phyloP scores from a whole-genome alignment of 2,797 vertebrate species.

The Myiotriccus ornatus region DNA sequence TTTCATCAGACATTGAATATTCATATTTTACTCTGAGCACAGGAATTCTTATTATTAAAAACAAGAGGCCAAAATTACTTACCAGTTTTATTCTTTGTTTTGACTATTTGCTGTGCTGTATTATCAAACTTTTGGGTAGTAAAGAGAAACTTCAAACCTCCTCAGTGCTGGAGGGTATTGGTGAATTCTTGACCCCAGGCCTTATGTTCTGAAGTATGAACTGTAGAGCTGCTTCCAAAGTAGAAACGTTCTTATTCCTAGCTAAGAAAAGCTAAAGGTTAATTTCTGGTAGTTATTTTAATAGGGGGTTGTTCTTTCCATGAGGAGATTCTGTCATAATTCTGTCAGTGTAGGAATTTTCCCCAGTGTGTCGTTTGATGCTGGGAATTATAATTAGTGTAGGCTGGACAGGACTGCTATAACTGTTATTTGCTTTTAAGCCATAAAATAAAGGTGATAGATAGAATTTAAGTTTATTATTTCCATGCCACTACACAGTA shows the following conservation, averaged over 20 bases:
- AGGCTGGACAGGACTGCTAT: neutral
- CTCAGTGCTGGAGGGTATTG: neutral
- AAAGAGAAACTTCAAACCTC: neutral
- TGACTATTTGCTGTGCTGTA: neutral
- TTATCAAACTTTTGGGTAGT: neutral
- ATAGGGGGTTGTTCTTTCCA: neutral
- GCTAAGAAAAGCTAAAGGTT: neutral
- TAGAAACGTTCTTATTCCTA: neutral
- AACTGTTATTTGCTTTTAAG: neutral
- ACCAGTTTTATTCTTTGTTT: neutral
- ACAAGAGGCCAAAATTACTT: neutral
- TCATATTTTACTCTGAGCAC: neutral
- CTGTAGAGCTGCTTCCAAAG: neutral
- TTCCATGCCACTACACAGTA: neutral
- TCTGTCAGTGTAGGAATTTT: neutral
- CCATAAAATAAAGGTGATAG: neutral
- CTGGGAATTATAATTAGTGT: neutral
- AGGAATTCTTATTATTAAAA: neutral
- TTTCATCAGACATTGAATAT: neutral
- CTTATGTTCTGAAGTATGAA: neutral
- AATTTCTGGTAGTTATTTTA: neutral
- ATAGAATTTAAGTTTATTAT: neutral
- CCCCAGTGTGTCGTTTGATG: neutral
- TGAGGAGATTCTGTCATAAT: neutral
- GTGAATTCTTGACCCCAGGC: neutral